A percentile compares a stretch with the other conserved stretches of the same genome.
phyloP scores from a whole-genome alignment of 2,888 invertebrate species.

The Ectemnius cavifrons region DNA sequence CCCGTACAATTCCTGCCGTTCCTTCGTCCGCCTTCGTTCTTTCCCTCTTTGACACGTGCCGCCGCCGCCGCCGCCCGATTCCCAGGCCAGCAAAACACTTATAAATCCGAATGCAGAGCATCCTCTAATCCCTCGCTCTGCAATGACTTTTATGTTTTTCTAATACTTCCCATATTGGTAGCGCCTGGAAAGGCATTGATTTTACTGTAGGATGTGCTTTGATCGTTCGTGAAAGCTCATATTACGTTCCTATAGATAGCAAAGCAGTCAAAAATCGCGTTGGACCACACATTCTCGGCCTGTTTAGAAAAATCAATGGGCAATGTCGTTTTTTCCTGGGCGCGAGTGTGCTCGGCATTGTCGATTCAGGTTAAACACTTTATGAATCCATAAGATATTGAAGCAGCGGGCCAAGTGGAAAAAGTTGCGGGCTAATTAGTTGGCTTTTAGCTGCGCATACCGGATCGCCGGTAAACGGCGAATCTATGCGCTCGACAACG shows the following conservation, averaged over 20 bases:
- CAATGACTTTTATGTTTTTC: constrained; percentile 26
- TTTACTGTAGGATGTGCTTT: too few species aligned
- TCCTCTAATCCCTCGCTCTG: constrained; percentile 39
- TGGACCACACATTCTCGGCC: too few species aligned
- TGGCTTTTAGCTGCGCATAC: constrained; percentile 34
- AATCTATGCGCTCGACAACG: constrained; percentile 71
- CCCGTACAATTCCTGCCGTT: constrained; percentile 31
- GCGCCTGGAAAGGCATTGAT: too few species aligned
- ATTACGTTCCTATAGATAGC: too few species aligned
- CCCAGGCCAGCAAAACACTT: constrained; percentile 61
- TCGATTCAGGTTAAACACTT: too few species aligned
- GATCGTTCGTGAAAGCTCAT: too few species aligned
- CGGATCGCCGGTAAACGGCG: constrained; percentile 31
- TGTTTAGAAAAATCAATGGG: too few species aligned
- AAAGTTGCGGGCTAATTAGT: constrained; percentile 50
- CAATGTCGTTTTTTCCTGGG: too few species aligned
- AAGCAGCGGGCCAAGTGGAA: constrained; percentile 17
- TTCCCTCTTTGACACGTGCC: constrained; percentile 71
- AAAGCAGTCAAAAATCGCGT: too few species aligned
- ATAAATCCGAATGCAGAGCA: constrained; percentile 57
- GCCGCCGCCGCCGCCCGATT: constrained; percentile 57
- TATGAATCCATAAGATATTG: too few species aligned
- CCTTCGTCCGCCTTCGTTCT: constrained; percentile 31
- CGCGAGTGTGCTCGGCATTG: too few species aligned
- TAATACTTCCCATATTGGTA: background rate